Evolutionary conservation across 2,797 vertebrate species (phyloP), one percentile per base, ranked within the genome.

Genomic region (Chaunax sp.): DNA sequence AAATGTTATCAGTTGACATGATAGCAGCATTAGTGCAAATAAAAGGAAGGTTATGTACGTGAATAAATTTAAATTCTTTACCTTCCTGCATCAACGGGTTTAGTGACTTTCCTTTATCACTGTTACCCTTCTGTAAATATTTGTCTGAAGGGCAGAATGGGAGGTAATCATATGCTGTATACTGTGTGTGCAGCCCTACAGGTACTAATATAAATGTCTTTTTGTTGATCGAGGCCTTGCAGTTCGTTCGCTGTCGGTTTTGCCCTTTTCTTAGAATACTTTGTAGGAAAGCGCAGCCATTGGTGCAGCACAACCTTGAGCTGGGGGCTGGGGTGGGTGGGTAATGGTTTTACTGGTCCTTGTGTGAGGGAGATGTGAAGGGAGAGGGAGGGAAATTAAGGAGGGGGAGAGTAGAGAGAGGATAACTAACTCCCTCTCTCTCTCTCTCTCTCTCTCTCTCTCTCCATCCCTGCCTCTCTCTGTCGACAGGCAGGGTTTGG

Each of bases 261-360:
- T 72, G 59, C 77, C 71, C 71, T 84, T 82, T 83, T 85, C 72
- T 82, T 68, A 20, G 61, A 65, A 58, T 62, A 57, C 62, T 49
- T 28, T 33, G 61, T 56, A 78, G 70, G 67, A 78, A n/a, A 81
- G 68, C 51, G 9, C 72, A 69, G 71, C 75, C 63, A 83, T 75
- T 64, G 84, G 80, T 22, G 72, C 77, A 89, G 84, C 50, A 55
- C 75, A 88, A 86, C 72, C 85, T 86, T 87, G 80, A 87, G 77
- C 80, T 67, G 50, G 67, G 67, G 75, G 84, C 70, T 84, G 63
- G 69, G 82, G 72, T 64, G 77, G 79, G 78, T 44, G 47, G 68
- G 75, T 86, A 83, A 88, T 83, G 82, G 86, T 84, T 91, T 90
- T 84, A 88, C 85, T 88, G 83, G 79, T 89, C 82, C 80, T 84